Conservation (phyloP, 2,797 vertebrate genomes). For the Paratrypauchen microcephalus region DNA sequence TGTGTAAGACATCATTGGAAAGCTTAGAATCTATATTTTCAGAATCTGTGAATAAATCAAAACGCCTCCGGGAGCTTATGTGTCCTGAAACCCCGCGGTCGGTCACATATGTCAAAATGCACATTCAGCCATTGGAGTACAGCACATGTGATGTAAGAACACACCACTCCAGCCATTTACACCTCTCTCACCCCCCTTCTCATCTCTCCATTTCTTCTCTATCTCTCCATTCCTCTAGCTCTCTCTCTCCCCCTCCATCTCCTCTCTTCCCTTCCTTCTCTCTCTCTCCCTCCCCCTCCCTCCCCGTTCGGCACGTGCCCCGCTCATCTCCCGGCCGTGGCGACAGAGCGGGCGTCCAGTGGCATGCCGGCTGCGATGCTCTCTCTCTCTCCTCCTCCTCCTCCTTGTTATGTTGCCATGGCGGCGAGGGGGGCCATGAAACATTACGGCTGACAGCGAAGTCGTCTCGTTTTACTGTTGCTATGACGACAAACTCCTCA, state of each 20-base stretch:
- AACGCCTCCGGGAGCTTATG: too few relatives aligned
- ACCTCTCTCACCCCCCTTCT: neutral
- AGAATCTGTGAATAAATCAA: too few relatives aligned
- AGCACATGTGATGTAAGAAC: neutral
- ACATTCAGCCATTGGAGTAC: neutral
- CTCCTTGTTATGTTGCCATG: constrained; percentile 79
- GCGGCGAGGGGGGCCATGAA: constrained; percentile 86
- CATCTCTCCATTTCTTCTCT: neutral
- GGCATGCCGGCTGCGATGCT: constrained; percentile 66
- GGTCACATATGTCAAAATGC: too few relatives aligned
- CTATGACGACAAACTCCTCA: constrained; percentile 96
- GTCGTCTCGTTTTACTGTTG: constrained; percentile 96
- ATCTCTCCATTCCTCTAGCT: too few relatives aligned
- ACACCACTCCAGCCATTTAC: neutral
- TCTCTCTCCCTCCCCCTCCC: neutral
- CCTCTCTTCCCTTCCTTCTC: neutral
- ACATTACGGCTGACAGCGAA: constrained; percentile 97
- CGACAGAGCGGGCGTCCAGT: constrained; percentile 63
- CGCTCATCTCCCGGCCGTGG: constrained; percentile 40
- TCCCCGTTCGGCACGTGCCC: constrained; percentile 33
- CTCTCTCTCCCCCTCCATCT: constrained; percentile 10
- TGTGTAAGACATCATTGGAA: too few relatives aligned
- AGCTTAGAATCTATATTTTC: too few relatives aligned
- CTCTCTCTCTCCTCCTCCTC: constrained; percentile 61
- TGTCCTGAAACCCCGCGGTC: too few relatives aligned